A percentile compares a stretch with the other conserved stretches of the same genome.
These are phyloP conservation scores for Drosophila suzukii DNA, from an alignment of 1,140 invertebrate species.

Conservation along the genomic window DNA sequence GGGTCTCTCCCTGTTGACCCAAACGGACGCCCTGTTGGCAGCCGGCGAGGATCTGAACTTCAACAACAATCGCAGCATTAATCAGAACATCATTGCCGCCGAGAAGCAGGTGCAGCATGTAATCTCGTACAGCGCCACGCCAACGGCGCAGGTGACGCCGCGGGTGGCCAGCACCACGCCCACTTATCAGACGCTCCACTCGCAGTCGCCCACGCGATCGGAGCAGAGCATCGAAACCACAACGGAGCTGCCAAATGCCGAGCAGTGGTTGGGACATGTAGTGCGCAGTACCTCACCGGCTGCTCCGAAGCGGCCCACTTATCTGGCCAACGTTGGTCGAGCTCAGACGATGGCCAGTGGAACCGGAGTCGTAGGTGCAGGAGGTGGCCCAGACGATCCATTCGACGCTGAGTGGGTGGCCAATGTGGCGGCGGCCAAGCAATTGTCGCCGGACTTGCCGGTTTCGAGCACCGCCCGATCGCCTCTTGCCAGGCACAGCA, in stretches of 20 bases:
- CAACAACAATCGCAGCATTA: constrained; percentile 86
- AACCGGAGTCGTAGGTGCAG: constrained; percentile 51
- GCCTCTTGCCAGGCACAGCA: constrained; percentile 78
- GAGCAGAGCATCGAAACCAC: constrained; percentile 31
- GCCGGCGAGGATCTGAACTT: constrained; percentile 87
- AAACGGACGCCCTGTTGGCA: constrained; percentile 86
- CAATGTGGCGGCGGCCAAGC: constrained; percentile 75
- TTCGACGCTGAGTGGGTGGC: constrained; percentile 95
- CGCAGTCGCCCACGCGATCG: constrained; percentile 56
- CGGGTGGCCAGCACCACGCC: constrained; percentile 58
- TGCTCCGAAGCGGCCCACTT: constrained; percentile 86
- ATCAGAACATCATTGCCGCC: constrained; percentile 85
- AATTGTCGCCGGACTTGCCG: constrained; percentile 76
- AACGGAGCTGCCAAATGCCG: constrained; percentile 88
- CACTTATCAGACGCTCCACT: constrained; percentile 58
- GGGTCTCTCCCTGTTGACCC: constrained; percentile 91
- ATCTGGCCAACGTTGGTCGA: constrained; percentile 86
- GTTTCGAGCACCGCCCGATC: constrained; percentile 40
- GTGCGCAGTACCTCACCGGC: constrained; percentile 86
- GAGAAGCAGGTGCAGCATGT: constrained; percentile 74
- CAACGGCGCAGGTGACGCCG: constrained; percentile 40
- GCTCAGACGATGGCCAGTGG: constrained; percentile 87
- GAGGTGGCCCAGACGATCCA: constrained; percentile 87
- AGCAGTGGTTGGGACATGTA: constrained; percentile 91
- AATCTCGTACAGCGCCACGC: constrained; percentile 55